Percentiles rank a stretch among this genome's conserved stretches.
phyloP scores from a whole-genome alignment of 2,888 invertebrate species.

The Invenusta paracnida region DNA sequence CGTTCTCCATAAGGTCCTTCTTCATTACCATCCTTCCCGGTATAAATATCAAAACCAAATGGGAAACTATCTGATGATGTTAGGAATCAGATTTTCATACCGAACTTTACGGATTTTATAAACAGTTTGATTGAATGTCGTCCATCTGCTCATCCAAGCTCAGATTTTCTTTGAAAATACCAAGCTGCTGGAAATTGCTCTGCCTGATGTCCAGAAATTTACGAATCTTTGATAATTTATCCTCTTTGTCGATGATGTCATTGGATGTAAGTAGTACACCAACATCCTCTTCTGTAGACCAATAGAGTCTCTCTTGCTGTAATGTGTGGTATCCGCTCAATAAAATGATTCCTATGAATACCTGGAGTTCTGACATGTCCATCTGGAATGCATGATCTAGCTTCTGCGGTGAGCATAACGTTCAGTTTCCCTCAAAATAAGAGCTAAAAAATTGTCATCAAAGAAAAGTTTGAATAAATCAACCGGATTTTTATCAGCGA shows the following conservation, averaged over 20 bases:
- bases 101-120: conserved; percentile 5
- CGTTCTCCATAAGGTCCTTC: background rate
- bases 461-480: conserved; percentile 1
- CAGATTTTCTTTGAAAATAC: background rate
- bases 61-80: background rate
- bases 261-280: background rate
- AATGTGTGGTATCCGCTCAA: conserved; percentile 29
- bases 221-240: background rate
- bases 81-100: background rate
- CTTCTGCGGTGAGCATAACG: conserved; percentile 12
- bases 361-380: background rate
- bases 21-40: background rate
- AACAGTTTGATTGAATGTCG: background rate
- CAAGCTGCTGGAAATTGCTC: background rate
- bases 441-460: background rate
- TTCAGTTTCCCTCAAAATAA: background rate
- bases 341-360: conserved; percentile 5
- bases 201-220: background rate
- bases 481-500: background rate
- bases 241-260: background rate
- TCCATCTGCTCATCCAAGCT: conserved; percentile 9
- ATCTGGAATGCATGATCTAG: background rate
- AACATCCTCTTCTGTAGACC: background rate
- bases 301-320: conserved; percentile 7
- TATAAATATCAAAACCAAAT: conserved; percentile 22